Evolutionary conservation across 1,140 invertebrate genomes (phyloP), one percentile per base, ranked within the genome.

Genomic region (Micrasema minimum): DNA sequence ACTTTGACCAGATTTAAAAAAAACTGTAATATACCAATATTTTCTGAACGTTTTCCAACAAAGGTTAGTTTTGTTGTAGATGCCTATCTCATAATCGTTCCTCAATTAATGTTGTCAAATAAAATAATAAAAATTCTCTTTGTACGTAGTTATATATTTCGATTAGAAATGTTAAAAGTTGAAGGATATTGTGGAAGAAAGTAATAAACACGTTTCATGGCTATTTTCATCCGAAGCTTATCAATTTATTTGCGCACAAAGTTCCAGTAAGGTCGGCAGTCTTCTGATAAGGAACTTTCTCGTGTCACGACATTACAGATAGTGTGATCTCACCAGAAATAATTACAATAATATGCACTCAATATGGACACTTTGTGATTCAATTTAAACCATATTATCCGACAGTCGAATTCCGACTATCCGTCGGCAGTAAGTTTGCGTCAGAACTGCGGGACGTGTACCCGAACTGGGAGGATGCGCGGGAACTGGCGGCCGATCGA

Each of bases 171-270:
- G 10, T 22, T 51, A 31, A 4, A 38, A 55, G 69, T 71, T 64
- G 69, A 65, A 71, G 69, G 69, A 71, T 65, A 71, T 46, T 41
- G 20, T 41, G 18, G 65, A 53, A 65, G 69, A 71, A 71, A 71
- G 69, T 71, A 61, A 71, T 64, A 65, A 45, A 41, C 31, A 20
- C 22, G 35, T 53, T 55, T 41, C 55, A 37, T 45, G 41, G 31
- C 35, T 51, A 50, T 62, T 46, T 65, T 57, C 48, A 43, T 53
- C 61, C 14, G 5, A 14, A 5, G 38, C 50, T n/a, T 57, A 48
- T 69, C 45, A 18, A 31, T 61, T 66, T 38, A 22, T 31, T 45
- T 11, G 43, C 18, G 41, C 18, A 45, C 20, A 0, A 18, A 1
- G 2, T 50, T 1, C 14, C 14, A 7, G 14, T 14, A 46, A 14